Evolutionary conservation across 2,888 invertebrate species (phyloP).

Genomic region (Ligdia adustata): DNA sequence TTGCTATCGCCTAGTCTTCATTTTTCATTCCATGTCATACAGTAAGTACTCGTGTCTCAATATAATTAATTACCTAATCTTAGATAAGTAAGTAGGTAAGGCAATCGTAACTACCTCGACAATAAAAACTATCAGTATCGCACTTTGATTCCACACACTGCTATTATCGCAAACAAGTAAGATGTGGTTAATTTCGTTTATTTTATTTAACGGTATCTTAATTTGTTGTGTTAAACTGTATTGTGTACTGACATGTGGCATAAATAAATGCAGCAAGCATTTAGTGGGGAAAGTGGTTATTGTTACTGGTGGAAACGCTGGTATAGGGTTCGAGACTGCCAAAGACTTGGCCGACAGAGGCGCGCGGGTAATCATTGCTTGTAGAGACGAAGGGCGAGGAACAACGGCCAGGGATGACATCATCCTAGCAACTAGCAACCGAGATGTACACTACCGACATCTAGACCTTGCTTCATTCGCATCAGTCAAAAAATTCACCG

Average conservation of each 20-base stretch:
- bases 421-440: slow-evolving; percentile 51
- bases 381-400: slow-evolving; percentile 88
- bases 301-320: slow-evolving; percentile 92
- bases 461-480: slow-evolving; percentile 79
- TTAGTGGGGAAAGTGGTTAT: slow-evolving; percentile 92
- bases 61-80: too few species aligned
- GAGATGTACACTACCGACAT: slow-evolving; percentile 61
- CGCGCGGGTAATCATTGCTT: slow-evolving; percentile 91
- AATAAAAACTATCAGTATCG: too few species aligned
- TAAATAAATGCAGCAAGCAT: slow-evolving; percentile 57
- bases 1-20: too few species aligned
- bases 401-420: slow-evolving; percentile 72
- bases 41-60: too few species aligned
- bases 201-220: slow-evolving; percentile 37
- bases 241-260: slow-evolving; percentile 51
- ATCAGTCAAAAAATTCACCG: slow-evolving; percentile 85
- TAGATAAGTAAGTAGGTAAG: too few species aligned
- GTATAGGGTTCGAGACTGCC: slow-evolving; percentile 91
- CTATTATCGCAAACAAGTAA: neutral
- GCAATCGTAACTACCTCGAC: too few species aligned
- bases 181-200: slow-evolving; percentile 42
- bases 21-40: too few species aligned
- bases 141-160: too few species aligned
- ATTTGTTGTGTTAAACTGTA: slow-evolving; percentile 39
- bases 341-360: slow-evolving; percentile 88